Evolutionary conservation across 2,888 invertebrate species (phyloP).

Genomic region (Dryomyza anilis): DNA sequence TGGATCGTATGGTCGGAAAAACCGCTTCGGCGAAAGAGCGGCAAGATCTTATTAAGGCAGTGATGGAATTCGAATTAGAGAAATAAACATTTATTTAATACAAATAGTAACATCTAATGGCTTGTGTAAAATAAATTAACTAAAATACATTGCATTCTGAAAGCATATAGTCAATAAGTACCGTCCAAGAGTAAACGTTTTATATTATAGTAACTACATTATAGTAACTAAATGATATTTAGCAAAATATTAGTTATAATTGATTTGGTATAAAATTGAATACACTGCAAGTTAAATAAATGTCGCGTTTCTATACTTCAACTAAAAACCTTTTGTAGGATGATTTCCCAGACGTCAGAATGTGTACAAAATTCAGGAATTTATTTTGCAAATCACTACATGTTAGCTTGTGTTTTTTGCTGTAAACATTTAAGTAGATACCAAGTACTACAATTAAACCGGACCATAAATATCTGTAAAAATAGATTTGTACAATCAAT

Average conservation of each 20-base stretch:
- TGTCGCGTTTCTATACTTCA: constrained; percentile 44
- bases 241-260: too few relatives aligned
- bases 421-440: constrained; percentile 92
- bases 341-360: constrained; percentile 38
- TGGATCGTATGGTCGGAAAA: constrained; percentile 68
- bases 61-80: constrained; percentile 55
- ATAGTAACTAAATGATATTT: too few relatives aligned
- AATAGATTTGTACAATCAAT: constrained; percentile 24
- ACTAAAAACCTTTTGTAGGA: constrained; percentile 52
- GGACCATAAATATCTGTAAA: constrained; percentile 85
- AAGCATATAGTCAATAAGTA: too few relatives aligned
- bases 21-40: constrained; percentile 70
- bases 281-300: neutral
- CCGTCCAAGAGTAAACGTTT: too few relatives aligned
- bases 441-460: constrained; percentile 86
- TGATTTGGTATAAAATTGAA: constrained; percentile 14
- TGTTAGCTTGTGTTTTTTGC: constrained; percentile 69
- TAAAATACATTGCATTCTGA: too few relatives aligned
- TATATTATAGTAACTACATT: too few relatives aligned
- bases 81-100: constrained; percentile 39
- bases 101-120: too few relatives aligned
- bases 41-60: constrained; percentile 62
- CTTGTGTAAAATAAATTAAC: too few relatives aligned
- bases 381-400: constrained; percentile 49
- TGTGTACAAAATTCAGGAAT: constrained; percentile 32